Percentiles rank a stretch among this genome's conserved stretches.
phyloP scores from a whole-genome alignment of 1,140 invertebrate genomes.

The Colletes latitarsis region DNA sequence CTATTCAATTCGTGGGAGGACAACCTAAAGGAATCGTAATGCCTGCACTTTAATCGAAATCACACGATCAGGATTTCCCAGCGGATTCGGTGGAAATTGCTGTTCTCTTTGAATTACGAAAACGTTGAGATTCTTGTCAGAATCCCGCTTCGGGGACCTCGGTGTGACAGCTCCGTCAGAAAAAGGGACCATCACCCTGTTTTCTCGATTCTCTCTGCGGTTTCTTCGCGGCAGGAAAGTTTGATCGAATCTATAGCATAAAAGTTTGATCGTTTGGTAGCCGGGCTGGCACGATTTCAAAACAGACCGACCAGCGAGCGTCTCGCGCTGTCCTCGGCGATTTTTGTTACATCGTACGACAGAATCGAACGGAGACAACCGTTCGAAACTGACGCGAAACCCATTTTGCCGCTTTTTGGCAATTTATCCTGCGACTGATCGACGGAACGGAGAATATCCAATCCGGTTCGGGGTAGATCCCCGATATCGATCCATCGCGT shows the following conservation, averaged over 20 bases:
- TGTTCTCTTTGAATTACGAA: too few species aligned
- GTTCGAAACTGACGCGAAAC: background rate
- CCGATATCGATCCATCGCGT: background rate
- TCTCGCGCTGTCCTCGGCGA: too few species aligned
- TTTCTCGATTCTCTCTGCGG: too few species aligned
- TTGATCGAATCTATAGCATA: conserved; percentile 1
- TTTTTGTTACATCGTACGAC: background rate
- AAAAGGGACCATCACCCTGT: background rate
- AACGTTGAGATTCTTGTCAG: too few species aligned
- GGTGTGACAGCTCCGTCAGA: too few species aligned
- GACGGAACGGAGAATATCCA: background rate
- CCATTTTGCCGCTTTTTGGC: background rate
- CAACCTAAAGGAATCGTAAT: too few species aligned
- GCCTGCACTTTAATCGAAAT: too few species aligned
- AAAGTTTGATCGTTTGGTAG: background rate
- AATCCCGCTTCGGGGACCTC: background rate
- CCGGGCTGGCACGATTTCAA: conserved; percentile 14
- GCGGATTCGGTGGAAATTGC: too few species aligned
- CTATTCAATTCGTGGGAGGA: too few species aligned
- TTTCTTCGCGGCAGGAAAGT: background rate
- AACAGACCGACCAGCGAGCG: background rate
- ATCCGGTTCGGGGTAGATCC: background rate
- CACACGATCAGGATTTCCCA: too few species aligned
- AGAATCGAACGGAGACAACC: background rate
- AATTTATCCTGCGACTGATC: background rate